Conservation (phyloP, 53 echinoderm and acorn worm species). For the Hippasteria phrygiana region DNA sequence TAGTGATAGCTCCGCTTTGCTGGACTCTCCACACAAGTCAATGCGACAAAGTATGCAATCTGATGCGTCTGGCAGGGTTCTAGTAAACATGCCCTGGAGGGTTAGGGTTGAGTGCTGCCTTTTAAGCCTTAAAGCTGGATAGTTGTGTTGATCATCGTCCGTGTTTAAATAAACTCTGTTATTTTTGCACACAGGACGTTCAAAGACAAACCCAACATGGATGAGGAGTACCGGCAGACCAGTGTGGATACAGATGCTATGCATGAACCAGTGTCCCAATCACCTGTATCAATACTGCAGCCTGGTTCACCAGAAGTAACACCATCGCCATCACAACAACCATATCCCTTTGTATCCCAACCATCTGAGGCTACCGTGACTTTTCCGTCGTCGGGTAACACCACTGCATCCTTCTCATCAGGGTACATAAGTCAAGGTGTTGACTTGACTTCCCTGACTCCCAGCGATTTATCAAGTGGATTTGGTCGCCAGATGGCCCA, state of each 20-base stretch:
- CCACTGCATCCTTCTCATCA: constrained; percentile 15
- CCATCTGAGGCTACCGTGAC: constrained; percentile 23
- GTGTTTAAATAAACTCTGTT: too few species aligned
- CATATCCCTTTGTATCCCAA: constrained; percentile 5
- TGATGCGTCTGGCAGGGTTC: too few species aligned
- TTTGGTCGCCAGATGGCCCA: background rate
- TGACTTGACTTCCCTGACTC: constrained; percentile 8
- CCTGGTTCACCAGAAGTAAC: background rate
- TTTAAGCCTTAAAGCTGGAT: too few species aligned
- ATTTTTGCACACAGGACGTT: too few species aligned
- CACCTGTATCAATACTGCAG: background rate
- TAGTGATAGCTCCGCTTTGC: too few species aligned
- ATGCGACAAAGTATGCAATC: too few species aligned
- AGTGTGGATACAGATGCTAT: background rate
- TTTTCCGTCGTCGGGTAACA: constrained; percentile 26
- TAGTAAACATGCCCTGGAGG: too few species aligned
- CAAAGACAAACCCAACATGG: background rate
- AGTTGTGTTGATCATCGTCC: too few species aligned
- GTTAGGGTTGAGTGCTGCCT: too few species aligned
- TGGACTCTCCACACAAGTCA: too few species aligned
- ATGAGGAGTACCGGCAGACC: background rate
- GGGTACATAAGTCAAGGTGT: constrained; percentile 29
- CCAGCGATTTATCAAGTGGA: background rate
- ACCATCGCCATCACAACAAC: background rate
- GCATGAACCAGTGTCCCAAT: background rate